Percentiles rank a stretch among this genome's conserved stretches.
phyloP scores from a whole-genome alignment of 1,140 invertebrate genomes.

The Diorhabda sublineata region DNA sequence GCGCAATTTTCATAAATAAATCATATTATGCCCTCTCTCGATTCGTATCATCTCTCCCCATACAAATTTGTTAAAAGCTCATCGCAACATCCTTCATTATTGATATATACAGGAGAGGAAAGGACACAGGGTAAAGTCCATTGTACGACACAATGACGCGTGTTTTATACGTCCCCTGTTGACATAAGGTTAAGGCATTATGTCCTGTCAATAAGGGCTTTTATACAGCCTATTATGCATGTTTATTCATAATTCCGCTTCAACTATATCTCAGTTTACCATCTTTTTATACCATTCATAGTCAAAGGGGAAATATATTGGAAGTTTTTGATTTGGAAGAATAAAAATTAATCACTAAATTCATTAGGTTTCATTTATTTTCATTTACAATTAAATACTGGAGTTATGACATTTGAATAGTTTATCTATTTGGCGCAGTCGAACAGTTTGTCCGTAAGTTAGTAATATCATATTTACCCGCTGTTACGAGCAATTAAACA shows the following conservation, averaged over 20 bases:
- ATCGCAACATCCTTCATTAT: conserved; percentile 10
- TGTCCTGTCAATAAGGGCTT: conserved; percentile 23
- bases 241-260: conserved; percentile 15
- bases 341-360: too few species aligned
- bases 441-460: too few species aligned
- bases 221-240: conserved; percentile 19
- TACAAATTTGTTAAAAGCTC: conserved; percentile 13
- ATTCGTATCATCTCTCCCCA: not conserved
- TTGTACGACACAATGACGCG: conserved; percentile 29
- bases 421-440: too few species aligned
- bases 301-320: conserved; percentile 5
- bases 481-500: too few species aligned
- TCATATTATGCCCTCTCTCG: not conserved
- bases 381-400: too few species aligned
- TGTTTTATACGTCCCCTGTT: conserved; percentile 31
- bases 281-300: not conserved
- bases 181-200: conserved; percentile 33
- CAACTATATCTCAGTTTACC: conserved; percentile 9
- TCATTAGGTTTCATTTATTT: too few species aligned
- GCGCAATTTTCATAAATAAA: too few species aligned
- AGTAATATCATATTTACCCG: too few species aligned
- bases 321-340: too few species aligned
- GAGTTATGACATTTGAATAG: too few species aligned
- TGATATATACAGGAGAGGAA: not conserved
- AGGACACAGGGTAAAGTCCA: conserved; percentile 17